phyloP scores from a whole-genome alignment of 1,140 invertebrate species.

The Drosophila repletoides region DNA sequence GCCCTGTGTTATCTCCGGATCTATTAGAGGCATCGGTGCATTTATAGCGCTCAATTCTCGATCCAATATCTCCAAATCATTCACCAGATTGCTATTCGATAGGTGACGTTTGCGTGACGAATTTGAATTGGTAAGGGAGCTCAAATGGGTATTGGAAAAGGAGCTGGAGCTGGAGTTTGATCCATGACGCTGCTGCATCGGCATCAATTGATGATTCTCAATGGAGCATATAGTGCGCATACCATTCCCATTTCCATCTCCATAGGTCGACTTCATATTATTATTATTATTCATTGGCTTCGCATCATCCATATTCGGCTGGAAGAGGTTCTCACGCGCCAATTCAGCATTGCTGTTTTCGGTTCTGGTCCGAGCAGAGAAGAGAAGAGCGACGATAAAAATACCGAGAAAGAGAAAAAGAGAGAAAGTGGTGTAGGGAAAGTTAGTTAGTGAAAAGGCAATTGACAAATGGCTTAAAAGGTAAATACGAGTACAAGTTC shows the following conservation, averaged over 20 bases:
- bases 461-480: conserved; percentile 20
- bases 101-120: conserved; percentile 58
- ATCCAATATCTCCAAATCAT: conserved; percentile 77
- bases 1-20: conserved; percentile 79
- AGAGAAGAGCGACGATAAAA: conserved; percentile 1
- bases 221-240: conserved; percentile 54
- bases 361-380: conserved; percentile 52
- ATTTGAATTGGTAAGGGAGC: conserved; percentile 18
- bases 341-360: conserved; percentile 60
- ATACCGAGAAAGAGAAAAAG: conserved; percentile 41
- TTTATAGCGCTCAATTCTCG: conserved; percentile 81
- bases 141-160: conserved; percentile 18
- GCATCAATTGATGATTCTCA: conserved; percentile 59
- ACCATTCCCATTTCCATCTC: background rate
- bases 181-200: conserved; percentile 4
- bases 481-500: conserved; percentile 37
- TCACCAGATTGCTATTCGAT: conserved; percentile 71
- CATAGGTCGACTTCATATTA: conserved; percentile 13
- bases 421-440: conserved; percentile 75
- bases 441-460: conserved; percentile 54
- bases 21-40: conserved; percentile 78
- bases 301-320: conserved; percentile 73
- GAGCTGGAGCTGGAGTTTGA: background rate
- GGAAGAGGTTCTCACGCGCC: conserved; percentile 80
- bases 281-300: conserved; percentile 56